Percentiles rank a stretch among this genome's conserved stretches.
Evolutionary conservation across 1,140 invertebrate species (phyloP).

Genomic region (Tetragnatha versicolor): DNA sequence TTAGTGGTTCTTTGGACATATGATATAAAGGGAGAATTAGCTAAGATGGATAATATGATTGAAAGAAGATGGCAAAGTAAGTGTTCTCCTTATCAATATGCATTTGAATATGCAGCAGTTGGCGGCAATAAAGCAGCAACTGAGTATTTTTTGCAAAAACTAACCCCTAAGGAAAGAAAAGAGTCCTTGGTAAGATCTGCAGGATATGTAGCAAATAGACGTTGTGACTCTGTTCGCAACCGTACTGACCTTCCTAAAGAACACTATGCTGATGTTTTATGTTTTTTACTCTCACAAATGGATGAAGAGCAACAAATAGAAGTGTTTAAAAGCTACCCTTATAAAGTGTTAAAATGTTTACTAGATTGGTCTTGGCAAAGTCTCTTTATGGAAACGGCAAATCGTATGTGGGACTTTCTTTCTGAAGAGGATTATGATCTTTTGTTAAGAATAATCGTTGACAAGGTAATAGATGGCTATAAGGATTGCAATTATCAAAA

Average conservation of each 20-base stretch:
- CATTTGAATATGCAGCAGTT: too few species aligned
- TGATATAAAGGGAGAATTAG: too few species aligned
- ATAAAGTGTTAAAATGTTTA: conserved; percentile 35
- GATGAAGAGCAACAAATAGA: conserved; percentile 39
- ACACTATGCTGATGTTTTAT: conserved; percentile 45
- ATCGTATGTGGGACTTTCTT: conserved; percentile 39
- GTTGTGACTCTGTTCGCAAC: not conserved
- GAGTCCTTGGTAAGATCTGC: conserved; percentile 30
- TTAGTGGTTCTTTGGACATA: too few species aligned
- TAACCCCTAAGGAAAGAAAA: not conserved
- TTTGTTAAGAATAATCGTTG: conserved; percentile 10
- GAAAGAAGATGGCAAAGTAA: too few species aligned
- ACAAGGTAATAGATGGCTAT: conserved; percentile 21
- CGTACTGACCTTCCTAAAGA: conserved; percentile 35
- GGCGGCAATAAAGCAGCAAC: too few species aligned
- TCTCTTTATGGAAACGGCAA: conserved; percentile 46
- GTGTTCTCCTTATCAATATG: too few species aligned
- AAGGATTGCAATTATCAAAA: conserved; percentile 48
- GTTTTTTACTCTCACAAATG: conserved; percentile 37
- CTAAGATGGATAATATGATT: too few species aligned
- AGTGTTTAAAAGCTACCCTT: conserved; percentile 37
- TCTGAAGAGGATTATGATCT: conserved; percentile 15
- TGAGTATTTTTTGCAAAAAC: too few species aligned
- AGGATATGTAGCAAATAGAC: conserved; percentile 35
- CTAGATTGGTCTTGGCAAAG: conserved; percentile 29